Conservation (phyloP, 2,888 invertebrate genomes). For the Acrocyrtus sp. region DNA sequence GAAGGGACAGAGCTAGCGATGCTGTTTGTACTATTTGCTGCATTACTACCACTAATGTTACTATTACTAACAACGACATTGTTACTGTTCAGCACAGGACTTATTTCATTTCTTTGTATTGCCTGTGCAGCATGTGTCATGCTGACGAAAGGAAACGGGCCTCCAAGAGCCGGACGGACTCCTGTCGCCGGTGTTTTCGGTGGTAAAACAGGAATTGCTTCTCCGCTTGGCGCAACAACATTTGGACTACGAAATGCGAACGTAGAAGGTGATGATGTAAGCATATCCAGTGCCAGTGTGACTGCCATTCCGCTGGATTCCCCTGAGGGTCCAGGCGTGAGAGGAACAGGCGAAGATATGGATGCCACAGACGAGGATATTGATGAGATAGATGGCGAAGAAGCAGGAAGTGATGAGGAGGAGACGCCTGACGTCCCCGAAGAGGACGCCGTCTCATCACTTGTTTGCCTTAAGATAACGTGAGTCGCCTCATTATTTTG, state of each 20-base stretch:
- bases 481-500: constrained; percentile 76
- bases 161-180: constrained; percentile 70
- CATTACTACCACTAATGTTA: constrained; percentile 43
- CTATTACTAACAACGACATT: constrained; percentile 34
- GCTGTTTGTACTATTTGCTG: constrained; percentile 62
- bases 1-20: constrained; percentile 35
- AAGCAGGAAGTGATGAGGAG: constrained; percentile 43
- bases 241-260: constrained; percentile 73
- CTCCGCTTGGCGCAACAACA: constrained; percentile 72
- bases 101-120: constrained; percentile 77
- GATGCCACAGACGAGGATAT: constrained; percentile 30
- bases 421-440: constrained; percentile 64
- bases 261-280: constrained; percentile 55
- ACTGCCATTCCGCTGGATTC: constrained; percentile 55
- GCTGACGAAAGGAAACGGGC: constrained; percentile 87
- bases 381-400: constrained; percentile 44
- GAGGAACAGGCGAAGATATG: constrained; percentile 44
- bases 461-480: constrained; percentile 70
- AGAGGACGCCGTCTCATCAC: constrained; percentile 64
- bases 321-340: constrained; percentile 56
- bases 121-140: constrained; percentile 89
- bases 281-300: constrained; percentile 53
- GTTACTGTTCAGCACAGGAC: constrained; percentile 57
- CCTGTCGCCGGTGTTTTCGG: constrained; percentile 63
- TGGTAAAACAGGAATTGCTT: constrained; percentile 59